phyloP scores from a whole-genome alignment of 2,888 invertebrate genomes.

The Eupithecia subumbrata region DNA sequence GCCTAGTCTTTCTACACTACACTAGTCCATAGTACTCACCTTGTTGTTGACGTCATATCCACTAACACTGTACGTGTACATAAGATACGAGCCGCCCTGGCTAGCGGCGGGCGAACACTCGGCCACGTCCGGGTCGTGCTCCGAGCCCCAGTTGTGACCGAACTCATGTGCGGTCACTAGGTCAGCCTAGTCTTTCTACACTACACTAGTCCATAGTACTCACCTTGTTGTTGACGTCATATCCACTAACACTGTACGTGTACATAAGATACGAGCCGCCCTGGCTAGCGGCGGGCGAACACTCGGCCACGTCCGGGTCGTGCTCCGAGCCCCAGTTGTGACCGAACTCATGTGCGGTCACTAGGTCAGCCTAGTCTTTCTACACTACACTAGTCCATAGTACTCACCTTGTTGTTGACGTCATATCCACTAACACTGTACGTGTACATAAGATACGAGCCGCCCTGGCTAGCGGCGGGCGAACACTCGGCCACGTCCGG shows the following conservation, averaged over 20 bases:
- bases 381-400: no score
- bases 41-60: slow-evolving; percentile 97
- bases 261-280: slow-evolving; percentile 98
- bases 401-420: slow-evolving; percentile 88
- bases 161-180: slow-evolving; percentile 98
- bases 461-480: slow-evolving; percentile 96
- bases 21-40: slow-evolving; percentile 38
- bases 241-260: slow-evolving; percentile 97
- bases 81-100: slow-evolving; percentile 97
- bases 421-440: slow-evolving; percentile 98
- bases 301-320: slow-evolving; percentile 97
- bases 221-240: slow-evolving; percentile 93
- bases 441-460: slow-evolving; percentile 98
- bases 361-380: no score
- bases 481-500: slow-evolving; percentile 98
- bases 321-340: slow-evolving; percentile 99
- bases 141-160: slow-evolving; percentile 99
- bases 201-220: not conserved
- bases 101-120: slow-evolving; percentile 98
- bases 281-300: slow-evolving; percentile 96
- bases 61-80: slow-evolving; percentile 98
- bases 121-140: slow-evolving; percentile 97
- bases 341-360: no score
- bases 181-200: slow-evolving; percentile 86
- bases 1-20: slow-evolving; percentile 82